phyloP scores from a whole-genome alignment of 2,888 invertebrate genomes.

The Arrhopalites spinosus region DNA sequence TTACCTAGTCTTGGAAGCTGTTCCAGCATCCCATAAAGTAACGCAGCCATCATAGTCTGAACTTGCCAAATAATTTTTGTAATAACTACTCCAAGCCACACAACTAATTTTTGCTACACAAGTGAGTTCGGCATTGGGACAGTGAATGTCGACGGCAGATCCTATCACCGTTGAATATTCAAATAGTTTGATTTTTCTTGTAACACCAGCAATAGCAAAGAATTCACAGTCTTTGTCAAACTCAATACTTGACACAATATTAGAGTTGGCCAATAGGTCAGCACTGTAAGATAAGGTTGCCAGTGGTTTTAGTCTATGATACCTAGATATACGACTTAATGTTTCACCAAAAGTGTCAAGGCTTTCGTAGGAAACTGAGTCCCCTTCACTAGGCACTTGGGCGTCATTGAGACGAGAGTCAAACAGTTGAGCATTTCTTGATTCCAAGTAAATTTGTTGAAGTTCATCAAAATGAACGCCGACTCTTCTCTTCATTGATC shows the following conservation, averaged over 20 bases:
- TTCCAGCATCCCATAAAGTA: slow-evolving; percentile 87
- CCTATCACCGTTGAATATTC: slow-evolving; percentile 84
- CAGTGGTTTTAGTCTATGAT: slow-evolving; percentile 75
- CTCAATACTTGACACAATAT: slow-evolving; percentile 88
- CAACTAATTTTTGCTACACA: slow-evolving; percentile 93
- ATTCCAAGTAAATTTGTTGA: slow-evolving; percentile 81
- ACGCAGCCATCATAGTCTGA: slow-evolving; percentile 95
- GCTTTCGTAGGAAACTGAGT: slow-evolving; percentile 53
- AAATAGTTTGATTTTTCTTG: slow-evolving; percentile 90
- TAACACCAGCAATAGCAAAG: slow-evolving; percentile 94
- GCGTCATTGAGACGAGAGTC: slow-evolving; percentile 61
- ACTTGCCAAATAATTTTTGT: slow-evolving; percentile 83
- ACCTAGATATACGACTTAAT: slow-evolving; percentile 82
- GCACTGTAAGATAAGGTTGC: slow-evolving; percentile 88
- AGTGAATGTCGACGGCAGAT: slow-evolving; percentile 87
- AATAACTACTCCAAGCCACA: slow-evolving; percentile 91
- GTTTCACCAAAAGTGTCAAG: slow-evolving; percentile 81
- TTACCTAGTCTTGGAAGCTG: slow-evolving; percentile 68
- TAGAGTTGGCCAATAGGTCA: slow-evolving; percentile 84
- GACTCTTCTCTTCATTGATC: slow-evolving; percentile 74
- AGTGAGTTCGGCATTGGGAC: slow-evolving; percentile 88
- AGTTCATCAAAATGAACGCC: slow-evolving; percentile 88
- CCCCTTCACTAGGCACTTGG: slow-evolving; percentile 54
- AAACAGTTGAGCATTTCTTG: slow-evolving; percentile 73
- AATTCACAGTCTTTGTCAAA: slow-evolving; percentile 95